Evolutionary conservation across 2,888 invertebrate genomes (phyloP), one percentile per base, ranked within the genome.

Genomic region (Chymomyza fuscimana): DNA sequence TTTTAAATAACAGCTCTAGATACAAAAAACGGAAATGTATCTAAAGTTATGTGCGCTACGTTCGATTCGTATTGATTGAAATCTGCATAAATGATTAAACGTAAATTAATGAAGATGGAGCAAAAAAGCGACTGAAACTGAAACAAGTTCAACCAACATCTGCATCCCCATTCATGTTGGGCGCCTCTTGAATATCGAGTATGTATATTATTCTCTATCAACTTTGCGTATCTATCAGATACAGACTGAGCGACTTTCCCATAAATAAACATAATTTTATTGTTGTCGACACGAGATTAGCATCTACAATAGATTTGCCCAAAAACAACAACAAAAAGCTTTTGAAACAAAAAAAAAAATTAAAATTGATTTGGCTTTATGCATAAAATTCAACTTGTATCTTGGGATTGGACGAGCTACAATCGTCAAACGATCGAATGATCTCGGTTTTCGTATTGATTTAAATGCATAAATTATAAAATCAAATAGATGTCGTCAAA

Each of bases 211-310:
- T 46, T 10, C 40, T 54, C 29, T 69, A 65, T 63, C 69, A 66
- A 65, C 40, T 46, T 73, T 60, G 74, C 74, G 46, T 51, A 58
- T 67, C 72, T 67, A 63, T 56, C 32, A 19, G 5, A 56, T 40
- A 25, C 51, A 63, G 58, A 46, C 59, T 66, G 25, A 75, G 63
- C 73, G 82, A 73, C 77, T 83, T 76, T 82, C 77, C 79, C 80
- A 87, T 87, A 87, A 88, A 87, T 88, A 86, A 88, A 83, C 81
- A 82, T 79, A 86, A 81, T 86, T 86, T 86, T 87, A 86, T 88
- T 87, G 86, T 83, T 87, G 85, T 86, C 84, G 86, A 87, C 86
- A 87, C 81, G 80, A 87, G 86, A 86, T 85, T 72, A 72, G 78
- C 74, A 86, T 88, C 88, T 70, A 80, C 74, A 68, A 65, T 64